These are phyloP conservation scores for Silvanus unidentatus DNA, from an alignment of 2,888 invertebrate species.

Conservation along the genomic window DNA sequence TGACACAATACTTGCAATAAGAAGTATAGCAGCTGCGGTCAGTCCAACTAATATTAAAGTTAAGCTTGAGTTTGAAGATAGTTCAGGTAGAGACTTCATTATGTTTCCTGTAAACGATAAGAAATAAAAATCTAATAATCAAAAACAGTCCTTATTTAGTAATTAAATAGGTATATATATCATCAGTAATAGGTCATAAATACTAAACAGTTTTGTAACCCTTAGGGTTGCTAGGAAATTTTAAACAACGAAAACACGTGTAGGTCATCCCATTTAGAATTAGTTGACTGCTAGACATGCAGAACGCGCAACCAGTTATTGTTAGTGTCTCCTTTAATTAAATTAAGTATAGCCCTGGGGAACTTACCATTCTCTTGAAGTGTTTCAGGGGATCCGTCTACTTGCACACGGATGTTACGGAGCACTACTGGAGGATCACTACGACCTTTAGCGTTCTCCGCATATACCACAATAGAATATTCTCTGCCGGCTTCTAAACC, in stretches of 20 bases:
- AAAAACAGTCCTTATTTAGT: no score
- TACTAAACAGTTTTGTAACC: conserved; percentile 8
- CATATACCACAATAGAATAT: conserved; percentile 75
- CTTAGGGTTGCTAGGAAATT: conserved; percentile 7
- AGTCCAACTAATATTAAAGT: conserved; percentile 43
- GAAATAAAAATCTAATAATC: no score
- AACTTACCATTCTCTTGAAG: conserved; percentile 29
- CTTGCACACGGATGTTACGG: conserved; percentile 50
- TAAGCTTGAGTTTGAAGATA: conserved; percentile 1
- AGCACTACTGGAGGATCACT: conserved; percentile 70
- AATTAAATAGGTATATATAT: no score
- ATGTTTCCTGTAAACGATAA: neutral
- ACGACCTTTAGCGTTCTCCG: conserved; percentile 74
- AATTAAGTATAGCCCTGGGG: conserved; percentile 35
- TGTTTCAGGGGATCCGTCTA: conserved; percentile 26
- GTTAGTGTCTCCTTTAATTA: conserved; percentile 42
- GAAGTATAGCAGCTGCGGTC: conserved; percentile 38
- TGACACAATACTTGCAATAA: conserved; percentile 40
- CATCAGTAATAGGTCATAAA: no score
- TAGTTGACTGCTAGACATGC: conserved; percentile 34
- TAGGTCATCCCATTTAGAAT: conserved; percentile 27
- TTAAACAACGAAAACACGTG: conserved; percentile 22
- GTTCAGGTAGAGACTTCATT: conserved; percentile 1
- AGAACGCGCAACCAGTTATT: conserved; percentile 37
- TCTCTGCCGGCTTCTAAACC: conserved; percentile 69